These are phyloP conservation scores for Neodiprion fabricii DNA, from an alignment of 1,140 invertebrate genomes.

Conservation along the genomic window DNA sequence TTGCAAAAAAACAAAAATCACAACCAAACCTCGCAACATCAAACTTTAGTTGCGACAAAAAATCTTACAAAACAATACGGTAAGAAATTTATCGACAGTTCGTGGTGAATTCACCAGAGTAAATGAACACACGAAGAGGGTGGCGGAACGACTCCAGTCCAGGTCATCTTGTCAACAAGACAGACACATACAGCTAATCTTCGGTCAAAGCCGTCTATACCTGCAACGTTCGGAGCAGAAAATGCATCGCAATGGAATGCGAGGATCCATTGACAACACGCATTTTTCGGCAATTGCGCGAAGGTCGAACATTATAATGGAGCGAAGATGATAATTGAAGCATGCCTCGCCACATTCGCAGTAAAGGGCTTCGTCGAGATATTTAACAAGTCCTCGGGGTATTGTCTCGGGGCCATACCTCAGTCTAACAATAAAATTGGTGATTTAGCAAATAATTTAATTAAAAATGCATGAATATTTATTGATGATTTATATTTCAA, in stretches of 20 bases:
- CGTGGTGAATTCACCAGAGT: too few relatives aligned
- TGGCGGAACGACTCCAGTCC: too few relatives aligned
- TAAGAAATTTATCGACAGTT: too few relatives aligned
- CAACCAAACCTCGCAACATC: too few relatives aligned
- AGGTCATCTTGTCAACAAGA: too few relatives aligned
- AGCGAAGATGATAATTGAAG: slow-evolving; percentile 58
- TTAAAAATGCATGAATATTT: slow-evolving; percentile 19
- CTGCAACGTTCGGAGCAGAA: slow-evolving; percentile 60
- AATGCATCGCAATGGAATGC: slow-evolving; percentile 65
- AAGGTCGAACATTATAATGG: slow-evolving; percentile 52
- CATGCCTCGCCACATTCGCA: slow-evolving; percentile 69
- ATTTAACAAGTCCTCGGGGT: slow-evolving; percentile 66
- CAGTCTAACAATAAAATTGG: slow-evolving; percentile 49
- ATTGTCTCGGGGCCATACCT: slow-evolving; percentile 66
- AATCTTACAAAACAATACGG: too few relatives aligned
- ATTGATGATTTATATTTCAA: slow-evolving; percentile 12
- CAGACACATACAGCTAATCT: too few relatives aligned
- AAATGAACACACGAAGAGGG: too few relatives aligned
- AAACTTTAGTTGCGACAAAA: too few relatives aligned
- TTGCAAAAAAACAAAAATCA: too few relatives aligned
- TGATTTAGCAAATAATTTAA: slow-evolving; percentile 9
- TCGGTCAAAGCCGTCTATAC: too few relatives aligned
- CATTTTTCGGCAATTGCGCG: slow-evolving; percentile 55
- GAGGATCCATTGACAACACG: slow-evolving; percentile 49
- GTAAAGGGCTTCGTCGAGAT: slow-evolving; percentile 67